Conservation (phyloP, 2,888 invertebrate species). For the Phragmatobia fuliginosa region DNA sequence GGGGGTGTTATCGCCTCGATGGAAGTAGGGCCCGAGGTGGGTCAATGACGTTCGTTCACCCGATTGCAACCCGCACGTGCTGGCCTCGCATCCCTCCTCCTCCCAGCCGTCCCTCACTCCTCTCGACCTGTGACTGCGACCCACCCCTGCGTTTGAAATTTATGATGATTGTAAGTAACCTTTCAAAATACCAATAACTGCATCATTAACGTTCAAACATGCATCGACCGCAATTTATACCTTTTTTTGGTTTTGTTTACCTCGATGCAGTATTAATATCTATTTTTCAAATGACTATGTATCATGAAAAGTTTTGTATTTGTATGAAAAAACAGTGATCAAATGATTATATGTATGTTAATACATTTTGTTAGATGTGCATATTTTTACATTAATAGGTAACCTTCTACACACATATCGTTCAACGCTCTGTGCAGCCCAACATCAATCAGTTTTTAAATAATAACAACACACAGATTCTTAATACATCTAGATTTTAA, state of each 20-base stretch:
- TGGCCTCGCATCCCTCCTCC: conserved; percentile 69
- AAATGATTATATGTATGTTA: conserved; percentile 3
- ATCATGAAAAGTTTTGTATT: background rate
- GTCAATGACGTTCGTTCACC: conserved; percentile 86
- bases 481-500: background rate
- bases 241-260: conserved; percentile 9
- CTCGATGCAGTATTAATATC: conserved; percentile 4
- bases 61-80: conserved; percentile 81
- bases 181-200: conserved; percentile 42
- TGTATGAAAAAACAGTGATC: conserved; percentile 5
- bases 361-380: conserved; percentile 6
- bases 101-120: conserved; percentile 24
- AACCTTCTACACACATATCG: conserved; percentile 12
- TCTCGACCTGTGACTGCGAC: conserved; percentile 31
- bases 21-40: conserved; percentile 81
- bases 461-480: background rate
- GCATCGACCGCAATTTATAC: conserved; percentile 14
- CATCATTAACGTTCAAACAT: conserved; percentile 26
- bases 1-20: conserved; percentile 79
- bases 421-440: conserved; percentile 2
- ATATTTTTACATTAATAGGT: conserved; percentile 13
- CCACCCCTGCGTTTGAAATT: conserved; percentile 48
- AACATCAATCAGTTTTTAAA: background rate
- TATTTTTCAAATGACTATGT: background rate
- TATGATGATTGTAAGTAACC: conserved; percentile 45